phyloP scores from a whole-genome alignment of 2,113 vertebrate genomes.

The Tenebrosternarchus preto region DNA sequence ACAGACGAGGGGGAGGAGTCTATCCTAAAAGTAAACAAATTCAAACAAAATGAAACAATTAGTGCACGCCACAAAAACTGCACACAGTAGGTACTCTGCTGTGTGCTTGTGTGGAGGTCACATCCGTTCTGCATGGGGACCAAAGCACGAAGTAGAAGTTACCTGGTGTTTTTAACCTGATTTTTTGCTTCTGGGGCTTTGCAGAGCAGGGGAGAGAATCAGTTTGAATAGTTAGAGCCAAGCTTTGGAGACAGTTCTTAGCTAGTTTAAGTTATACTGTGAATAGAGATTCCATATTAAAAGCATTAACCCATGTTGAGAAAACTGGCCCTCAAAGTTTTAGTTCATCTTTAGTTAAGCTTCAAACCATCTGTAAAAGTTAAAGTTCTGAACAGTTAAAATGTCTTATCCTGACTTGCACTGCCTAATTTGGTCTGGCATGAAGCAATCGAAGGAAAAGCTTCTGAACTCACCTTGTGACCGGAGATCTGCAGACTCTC shows the following conservation, averaged over 20 bases:
- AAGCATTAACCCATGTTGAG: conserved; percentile 17
- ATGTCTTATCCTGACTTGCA: neutral
- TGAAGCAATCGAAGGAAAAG: neutral
- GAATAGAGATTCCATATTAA: neutral
- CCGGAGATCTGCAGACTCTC: conserved; percentile 96
- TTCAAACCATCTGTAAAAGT: no score
- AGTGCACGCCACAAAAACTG: conserved; percentile 38
- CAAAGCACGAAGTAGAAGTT: conserved; percentile 56
- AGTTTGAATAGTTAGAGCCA: conserved; percentile 40
- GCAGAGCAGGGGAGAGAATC: conserved; percentile 45
- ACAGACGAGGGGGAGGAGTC: conserved; percentile 17
- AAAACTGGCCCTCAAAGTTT: conserved; percentile 19
- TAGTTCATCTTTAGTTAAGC: neutral
- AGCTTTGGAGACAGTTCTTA: conserved; percentile 35
- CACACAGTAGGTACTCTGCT: conserved; percentile 26
- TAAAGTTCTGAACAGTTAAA: no score
- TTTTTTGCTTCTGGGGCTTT: conserved; percentile 57
- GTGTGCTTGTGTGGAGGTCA: conserved; percentile 28
- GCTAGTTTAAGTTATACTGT: neutral
- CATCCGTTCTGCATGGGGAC: conserved; percentile 33
- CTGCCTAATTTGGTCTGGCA: neutral
- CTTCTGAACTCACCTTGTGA: conserved; percentile 83
- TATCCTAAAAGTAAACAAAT: conserved; percentile 13
- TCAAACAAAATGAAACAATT: no score
- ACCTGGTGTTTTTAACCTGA: conserved; percentile 73